Evolutionary conservation across 2,888 invertebrate genomes (phyloP).

Genomic region (Graphium colonna): DNA sequence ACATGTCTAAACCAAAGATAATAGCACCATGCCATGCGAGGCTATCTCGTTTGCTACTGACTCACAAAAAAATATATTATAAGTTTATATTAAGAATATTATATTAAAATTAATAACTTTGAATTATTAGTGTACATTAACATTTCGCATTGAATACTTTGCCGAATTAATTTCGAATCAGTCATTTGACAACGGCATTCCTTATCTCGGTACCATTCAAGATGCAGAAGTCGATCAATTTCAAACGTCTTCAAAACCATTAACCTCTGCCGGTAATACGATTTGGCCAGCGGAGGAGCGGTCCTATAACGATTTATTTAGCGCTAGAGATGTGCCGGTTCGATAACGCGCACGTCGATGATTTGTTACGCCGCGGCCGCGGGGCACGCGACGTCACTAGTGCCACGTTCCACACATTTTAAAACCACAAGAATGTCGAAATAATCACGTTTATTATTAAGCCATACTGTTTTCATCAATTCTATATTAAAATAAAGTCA

Average conservation of each 20-base stretch:
- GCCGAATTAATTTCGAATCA: slow-evolving; percentile 45
- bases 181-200: slow-evolving; percentile 32
- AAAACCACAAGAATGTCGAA: slow-evolving; percentile 1
- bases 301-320: slow-evolving; percentile 63
- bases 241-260: slow-evolving; percentile 64
- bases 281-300: slow-evolving; percentile 52
- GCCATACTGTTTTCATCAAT: no score
- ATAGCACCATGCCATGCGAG: background rate
- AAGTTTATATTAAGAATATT: no score
- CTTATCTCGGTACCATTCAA: slow-evolving; percentile 32
- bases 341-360: slow-evolving; percentile 64
- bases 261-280: slow-evolving; percentile 65
- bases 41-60: no score
- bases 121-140: slow-evolving; percentile 16
- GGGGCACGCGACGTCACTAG: slow-evolving; percentile 54
- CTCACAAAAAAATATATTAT: background rate
- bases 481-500: no score
- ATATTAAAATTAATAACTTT: slow-evolving; percentile 5
- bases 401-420: slow-evolving; percentile 22
- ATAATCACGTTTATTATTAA: no score
- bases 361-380: slow-evolving; percentile 55
- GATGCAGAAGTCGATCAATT: slow-evolving; percentile 57
- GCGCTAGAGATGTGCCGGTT: slow-evolving; percentile 66
- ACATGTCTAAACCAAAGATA: no score
- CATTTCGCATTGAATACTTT: slow-evolving; percentile 18